phyloP scores from a whole-genome alignment of 2,113 vertebrate species.

The Phrynocephalus versicolor region DNA sequence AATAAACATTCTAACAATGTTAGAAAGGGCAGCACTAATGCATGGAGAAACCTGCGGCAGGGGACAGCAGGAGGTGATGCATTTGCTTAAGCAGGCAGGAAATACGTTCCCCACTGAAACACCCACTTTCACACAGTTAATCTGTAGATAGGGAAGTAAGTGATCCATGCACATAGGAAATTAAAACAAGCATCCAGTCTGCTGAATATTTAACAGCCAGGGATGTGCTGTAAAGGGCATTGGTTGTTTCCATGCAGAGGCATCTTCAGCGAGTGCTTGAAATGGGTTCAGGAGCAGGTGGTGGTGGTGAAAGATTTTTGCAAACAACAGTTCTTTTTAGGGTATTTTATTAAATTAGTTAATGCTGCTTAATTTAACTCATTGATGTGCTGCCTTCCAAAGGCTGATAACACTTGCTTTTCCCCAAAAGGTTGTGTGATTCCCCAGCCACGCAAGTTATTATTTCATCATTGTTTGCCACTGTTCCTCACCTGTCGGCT shows the following conservation, averaged over 20 bases:
- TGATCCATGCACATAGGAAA: constrained; percentile 36
- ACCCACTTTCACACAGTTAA: constrained; percentile 33
- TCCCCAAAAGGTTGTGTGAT: no score
- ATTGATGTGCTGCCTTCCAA: no score
- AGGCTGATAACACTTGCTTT: no score
- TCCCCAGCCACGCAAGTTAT: no score
- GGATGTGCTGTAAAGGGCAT: constrained; percentile 34
- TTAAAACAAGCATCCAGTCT: constrained; percentile 25
- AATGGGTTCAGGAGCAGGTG: not conserved
- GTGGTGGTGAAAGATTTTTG: not conserved
- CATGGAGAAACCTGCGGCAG: not conserved
- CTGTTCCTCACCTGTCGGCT: no score
- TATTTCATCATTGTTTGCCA: no score
- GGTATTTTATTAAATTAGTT: no score
- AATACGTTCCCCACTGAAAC: constrained; percentile 32
- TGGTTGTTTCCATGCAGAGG: not conserved
- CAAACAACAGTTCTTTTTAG: not conserved
- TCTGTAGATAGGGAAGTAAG: constrained; percentile 35
- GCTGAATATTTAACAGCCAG: constrained; percentile 32
- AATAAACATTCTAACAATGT: constrained; percentile 25
- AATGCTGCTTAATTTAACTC: no score
- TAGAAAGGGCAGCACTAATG: constrained; percentile 22
- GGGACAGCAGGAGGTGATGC: constrained; percentile 32
- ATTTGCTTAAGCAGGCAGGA: constrained; percentile 38
- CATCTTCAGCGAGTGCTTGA: not conserved